Evolutionary conservation across 2,888 invertebrate genomes (phyloP).

Genomic region (Tetragonisca angustula): DNA sequence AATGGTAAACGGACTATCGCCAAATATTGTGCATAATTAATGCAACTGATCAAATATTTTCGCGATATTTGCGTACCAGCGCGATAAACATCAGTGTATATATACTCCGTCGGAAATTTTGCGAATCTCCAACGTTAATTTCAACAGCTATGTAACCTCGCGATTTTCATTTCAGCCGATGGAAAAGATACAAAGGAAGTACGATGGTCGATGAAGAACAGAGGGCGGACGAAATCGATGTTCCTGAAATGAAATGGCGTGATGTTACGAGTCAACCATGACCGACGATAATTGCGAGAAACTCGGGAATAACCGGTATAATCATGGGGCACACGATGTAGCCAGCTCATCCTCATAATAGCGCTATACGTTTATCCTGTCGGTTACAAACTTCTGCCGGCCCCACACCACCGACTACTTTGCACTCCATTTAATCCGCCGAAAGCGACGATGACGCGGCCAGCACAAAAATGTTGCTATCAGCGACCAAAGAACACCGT

Average conservation of each 20-base stretch:
- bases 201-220: background rate
- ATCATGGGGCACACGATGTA: constrained; percentile 22
- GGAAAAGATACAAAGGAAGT: background rate
- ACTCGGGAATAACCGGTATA: constrained; percentile 29
- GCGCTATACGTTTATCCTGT: constrained; percentile 47
- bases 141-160: background rate
- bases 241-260: background rate
- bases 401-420: constrained; percentile 23
- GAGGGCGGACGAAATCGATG: background rate
- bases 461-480: constrained; percentile 40
- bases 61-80: too few relatives aligned
- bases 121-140: too few relatives aligned
- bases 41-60: too few relatives aligned
- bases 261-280: constrained; percentile 2
- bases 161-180: background rate
- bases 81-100: too few relatives aligned
- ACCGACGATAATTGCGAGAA: constrained; percentile 33
- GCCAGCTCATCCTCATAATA: constrained; percentile 52
- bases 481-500: background rate
- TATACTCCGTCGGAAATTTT: too few relatives aligned
- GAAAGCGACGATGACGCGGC: constrained; percentile 19
- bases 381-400: constrained; percentile 47
- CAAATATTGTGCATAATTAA: too few relatives aligned
- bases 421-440: constrained; percentile 52
- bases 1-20: too few relatives aligned